A percentile compares a stretch with the other conserved stretches of the same genome.
These are phyloP conservation scores for Balaeniceps rex DNA, from an alignment of 2,113 vertebrate genomes.

Conservation along the genomic window DNA sequence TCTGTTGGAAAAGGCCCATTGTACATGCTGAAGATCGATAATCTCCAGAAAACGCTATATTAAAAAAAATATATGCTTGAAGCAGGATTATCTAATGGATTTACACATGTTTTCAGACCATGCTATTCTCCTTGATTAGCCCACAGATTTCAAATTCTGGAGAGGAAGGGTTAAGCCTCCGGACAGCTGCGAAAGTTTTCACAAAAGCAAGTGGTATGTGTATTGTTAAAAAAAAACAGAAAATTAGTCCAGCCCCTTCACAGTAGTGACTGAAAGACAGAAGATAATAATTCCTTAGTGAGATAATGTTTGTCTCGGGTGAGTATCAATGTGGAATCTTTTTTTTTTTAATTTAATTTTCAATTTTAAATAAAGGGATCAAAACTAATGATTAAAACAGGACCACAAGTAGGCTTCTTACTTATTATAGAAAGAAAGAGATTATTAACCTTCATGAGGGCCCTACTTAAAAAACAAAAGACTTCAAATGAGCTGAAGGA, in stretches of 20 bases:
- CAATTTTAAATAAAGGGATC: neutral
- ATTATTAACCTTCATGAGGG: neutral
- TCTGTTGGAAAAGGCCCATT: neutral
- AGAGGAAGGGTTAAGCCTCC: neutral
- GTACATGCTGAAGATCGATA: neutral
- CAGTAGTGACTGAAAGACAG: neutral
- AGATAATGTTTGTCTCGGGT: neutral
- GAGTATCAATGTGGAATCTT: neutral
- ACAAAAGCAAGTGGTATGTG: neutral
- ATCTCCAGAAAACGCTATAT: neutral
- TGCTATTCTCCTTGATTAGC: neutral
- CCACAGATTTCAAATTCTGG: neutral
- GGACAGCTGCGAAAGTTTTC: neutral
- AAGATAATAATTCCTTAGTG: neutral
- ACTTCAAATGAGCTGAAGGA: neutral
- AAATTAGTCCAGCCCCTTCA: neutral
- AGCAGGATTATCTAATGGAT: neutral
- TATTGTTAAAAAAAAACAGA: neutral
- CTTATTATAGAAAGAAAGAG: neutral
- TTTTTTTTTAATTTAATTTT: neutral
- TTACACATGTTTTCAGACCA: neutral
- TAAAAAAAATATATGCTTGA: neutral
- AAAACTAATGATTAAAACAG: constrained; percentile 5
- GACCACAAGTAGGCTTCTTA: neutral
- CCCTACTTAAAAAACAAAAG: constrained; percentile 3